Base-by-base conservation (phyloP, 2,888 invertebrate species). In the Apantesis nais region DNA sequence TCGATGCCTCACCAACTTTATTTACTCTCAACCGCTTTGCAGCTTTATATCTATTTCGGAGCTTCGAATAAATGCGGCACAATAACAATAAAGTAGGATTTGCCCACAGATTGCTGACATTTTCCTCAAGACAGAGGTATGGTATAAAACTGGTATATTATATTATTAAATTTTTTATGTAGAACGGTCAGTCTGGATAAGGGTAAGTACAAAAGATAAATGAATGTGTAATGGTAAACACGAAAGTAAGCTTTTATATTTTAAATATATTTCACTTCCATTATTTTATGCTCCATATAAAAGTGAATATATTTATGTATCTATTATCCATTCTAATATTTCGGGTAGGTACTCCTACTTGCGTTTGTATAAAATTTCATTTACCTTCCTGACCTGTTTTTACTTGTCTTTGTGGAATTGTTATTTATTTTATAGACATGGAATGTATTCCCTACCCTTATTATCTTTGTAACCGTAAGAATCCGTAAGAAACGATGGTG, bases 31-130 rank as follows among this genome's bases (percentile, higher is more conserved):
- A 90, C 89, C 90, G 84, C 90, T 93, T 90, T 75, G 86, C 89
- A 91, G 90, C 91, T 93, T 92, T 92, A 91, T 91, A 90, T 90
- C 86, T 89, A 86, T 88, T 89, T 86, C 83, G 84, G 89, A 89
- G 89, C 88, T 87, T 84, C 88, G 86, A 89, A 92, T 92, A 92
- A 92, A 92, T 90, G 92, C 89, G 90, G 89, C 85, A 91, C 92
- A 91, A 91, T 93, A 93, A 93, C 92, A 92, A 90, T 93, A 93
- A 93, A 93, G 89, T 87, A 89, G 93, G 91, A 92, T 93, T 93
- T 92, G 81, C 87, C 86, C 88, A 85, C 88, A 91, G 90, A 92
- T 92, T 90, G 92, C 93, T 91, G 93, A 93, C 92, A 92, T 93
- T 92, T 87, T 92, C 91, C 89, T 84, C 84, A 88, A 89, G 89